These are phyloP conservation scores for Nematopogon swammerdamellus DNA, from an alignment of 2,888 invertebrate genomes.

Conservation along the genomic window DNA sequence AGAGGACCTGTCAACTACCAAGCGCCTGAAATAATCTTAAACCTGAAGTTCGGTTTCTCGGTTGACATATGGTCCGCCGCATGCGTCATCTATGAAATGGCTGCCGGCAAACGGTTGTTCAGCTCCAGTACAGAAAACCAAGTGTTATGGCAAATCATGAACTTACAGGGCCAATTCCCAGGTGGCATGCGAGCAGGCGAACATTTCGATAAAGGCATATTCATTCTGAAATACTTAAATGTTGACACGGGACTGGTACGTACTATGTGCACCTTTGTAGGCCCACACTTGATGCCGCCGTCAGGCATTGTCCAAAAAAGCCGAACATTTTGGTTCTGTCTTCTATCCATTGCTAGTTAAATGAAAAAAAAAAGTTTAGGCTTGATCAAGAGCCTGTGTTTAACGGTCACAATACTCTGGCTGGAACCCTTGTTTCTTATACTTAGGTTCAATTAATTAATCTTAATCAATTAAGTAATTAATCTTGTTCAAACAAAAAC, in stretches of 20 bases:
- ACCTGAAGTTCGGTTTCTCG: conserved; percentile 19
- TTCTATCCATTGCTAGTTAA: no score
- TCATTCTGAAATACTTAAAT: not conserved
- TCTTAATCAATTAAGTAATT: no score
- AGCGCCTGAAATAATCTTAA: conserved; percentile 33
- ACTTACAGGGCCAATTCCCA: not conserved
- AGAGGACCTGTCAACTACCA: conserved; percentile 23
- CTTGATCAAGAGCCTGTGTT: no score
- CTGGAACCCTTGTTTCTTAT: no score
- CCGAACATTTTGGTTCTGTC: no score
- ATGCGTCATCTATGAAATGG: conserved; percentile 30
- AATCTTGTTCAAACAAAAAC: no score
- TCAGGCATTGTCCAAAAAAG: no score
- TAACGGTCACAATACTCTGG: no score
- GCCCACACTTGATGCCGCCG: no score
- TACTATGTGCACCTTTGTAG: no score
- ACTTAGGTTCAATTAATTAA: no score
- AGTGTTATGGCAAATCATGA: conserved; percentile 25
- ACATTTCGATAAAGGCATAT: not conserved
- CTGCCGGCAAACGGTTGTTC: conserved; percentile 20
- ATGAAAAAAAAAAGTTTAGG: no score
- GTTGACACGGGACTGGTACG: not conserved
- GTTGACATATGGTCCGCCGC: conserved; percentile 35
- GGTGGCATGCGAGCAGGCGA: not conserved
- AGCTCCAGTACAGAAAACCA: conserved; percentile 19